Conservation (phyloP, 2,888 invertebrate species). For the Drosophila peninsularis region DNA sequence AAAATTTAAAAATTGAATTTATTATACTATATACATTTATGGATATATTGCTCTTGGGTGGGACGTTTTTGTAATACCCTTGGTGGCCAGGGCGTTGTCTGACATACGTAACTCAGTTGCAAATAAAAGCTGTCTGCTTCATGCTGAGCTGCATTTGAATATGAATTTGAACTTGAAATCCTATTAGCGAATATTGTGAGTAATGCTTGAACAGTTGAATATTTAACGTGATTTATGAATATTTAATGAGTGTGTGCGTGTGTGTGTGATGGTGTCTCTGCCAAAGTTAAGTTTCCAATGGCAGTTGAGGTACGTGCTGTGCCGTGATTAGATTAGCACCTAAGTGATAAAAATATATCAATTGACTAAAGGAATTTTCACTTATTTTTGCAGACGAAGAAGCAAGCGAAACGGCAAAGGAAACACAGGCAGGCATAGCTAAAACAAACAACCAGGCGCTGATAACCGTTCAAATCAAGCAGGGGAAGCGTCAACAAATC, state of each 20-base stretch:
- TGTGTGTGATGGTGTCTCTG: neutral
- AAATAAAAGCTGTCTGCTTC: constrained; percentile 6
- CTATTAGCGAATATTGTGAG: constrained; percentile 49
- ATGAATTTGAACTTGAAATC: constrained; percentile 65
- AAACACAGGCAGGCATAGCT: constrained; percentile 28
- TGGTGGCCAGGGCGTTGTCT: constrained; percentile 12
- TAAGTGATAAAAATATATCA: constrained; percentile 24
- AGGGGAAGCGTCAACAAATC: constrained; percentile 37
- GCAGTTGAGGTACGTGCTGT: constrained; percentile 17
- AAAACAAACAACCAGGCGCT: constrained; percentile 36
- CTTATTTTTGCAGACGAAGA: constrained; percentile 76
- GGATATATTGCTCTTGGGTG: neutral
- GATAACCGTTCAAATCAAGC: constrained; percentile 67
- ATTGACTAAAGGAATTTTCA: constrained; percentile 20
- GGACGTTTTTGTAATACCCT: neutral
- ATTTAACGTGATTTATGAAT: constrained; percentile 23
- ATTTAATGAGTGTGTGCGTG: constrained; percentile 32
- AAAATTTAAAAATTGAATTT: too few species aligned
- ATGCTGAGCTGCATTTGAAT: constrained; percentile 29
- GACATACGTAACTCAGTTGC: constrained; percentile 3
- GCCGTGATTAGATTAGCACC: constrained; percentile 54
- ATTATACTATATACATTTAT: neutral
- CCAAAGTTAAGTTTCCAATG: constrained; percentile 18
- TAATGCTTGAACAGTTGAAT: constrained; percentile 29
- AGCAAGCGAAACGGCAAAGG: constrained; percentile 34